Evolutionary conservation across 2,113 vertebrate genomes (phyloP).

Genomic region (Bagarius yarrelli): DNA sequence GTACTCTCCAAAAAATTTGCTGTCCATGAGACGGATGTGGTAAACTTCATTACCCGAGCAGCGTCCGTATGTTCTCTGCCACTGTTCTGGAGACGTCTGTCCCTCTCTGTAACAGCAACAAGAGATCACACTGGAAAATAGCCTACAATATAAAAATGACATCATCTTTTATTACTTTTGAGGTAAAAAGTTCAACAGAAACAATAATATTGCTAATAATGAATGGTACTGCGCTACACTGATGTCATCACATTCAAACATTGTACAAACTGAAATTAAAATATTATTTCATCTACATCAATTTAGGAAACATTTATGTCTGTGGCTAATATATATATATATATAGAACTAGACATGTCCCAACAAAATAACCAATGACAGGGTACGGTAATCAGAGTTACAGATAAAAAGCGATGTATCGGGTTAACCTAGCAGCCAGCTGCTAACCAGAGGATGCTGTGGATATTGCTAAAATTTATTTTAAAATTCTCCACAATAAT

Average conservation of each 20-base stretch:
- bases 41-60: conserved; percentile 97
- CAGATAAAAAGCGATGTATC: not conserved
- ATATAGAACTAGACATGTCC: too few relatives aligned
- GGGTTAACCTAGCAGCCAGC: not conserved
- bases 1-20: conserved; percentile 96
- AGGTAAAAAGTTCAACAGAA: not conserved
- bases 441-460: not conserved
- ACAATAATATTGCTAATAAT: not conserved
- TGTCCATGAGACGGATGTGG: conserved; percentile 90
- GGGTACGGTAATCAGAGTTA: not conserved
- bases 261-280: not conserved
- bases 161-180: not conserved
- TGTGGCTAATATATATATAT: too few relatives aligned
- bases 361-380: too few relatives aligned
- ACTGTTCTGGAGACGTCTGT: conserved; percentile 90
- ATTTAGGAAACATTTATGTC: not conserved
- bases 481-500: not conserved
- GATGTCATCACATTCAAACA: not conserved
- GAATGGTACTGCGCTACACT: not conserved
- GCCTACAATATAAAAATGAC: not conserved
- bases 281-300: not conserved
- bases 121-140: not conserved
- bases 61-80: conserved; percentile 92
- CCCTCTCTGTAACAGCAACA: conserved; percentile 80
- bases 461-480: not conserved